phyloP scores from a whole-genome alignment of 64 coral and sea anemone genomes.

The Dendrophyllia cribrosa region DNA sequence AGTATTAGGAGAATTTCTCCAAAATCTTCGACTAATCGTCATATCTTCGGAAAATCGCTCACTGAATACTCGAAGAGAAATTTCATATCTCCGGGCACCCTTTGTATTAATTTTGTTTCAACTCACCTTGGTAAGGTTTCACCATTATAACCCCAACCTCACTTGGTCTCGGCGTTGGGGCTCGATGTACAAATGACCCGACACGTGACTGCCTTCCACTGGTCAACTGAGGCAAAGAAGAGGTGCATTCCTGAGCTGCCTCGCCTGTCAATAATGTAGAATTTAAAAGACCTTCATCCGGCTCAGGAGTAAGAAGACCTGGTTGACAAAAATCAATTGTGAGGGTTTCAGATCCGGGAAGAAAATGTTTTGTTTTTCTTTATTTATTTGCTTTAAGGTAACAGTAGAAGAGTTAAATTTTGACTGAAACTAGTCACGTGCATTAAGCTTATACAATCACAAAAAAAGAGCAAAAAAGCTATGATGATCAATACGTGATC shows the following conservation, averaged over 20 bases:
- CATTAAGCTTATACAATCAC: too few relatives aligned
- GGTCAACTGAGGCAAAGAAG: not conserved
- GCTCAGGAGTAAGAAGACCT: constrained; percentile 18
- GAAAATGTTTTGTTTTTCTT: not conserved
- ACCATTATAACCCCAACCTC: not conserved
- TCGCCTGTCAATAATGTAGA: not conserved
- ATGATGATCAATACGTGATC: too few relatives aligned
- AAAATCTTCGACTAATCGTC: too few relatives aligned
- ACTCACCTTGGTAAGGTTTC: constrained; percentile 12
- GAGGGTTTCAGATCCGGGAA: not conserved
- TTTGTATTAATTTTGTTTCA: not conserved
- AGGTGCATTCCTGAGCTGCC: not conserved
- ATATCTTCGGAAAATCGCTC: too few relatives aligned
- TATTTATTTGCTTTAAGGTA: too few relatives aligned
- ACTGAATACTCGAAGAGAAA: too few relatives aligned
- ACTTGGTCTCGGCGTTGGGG: not conserved
- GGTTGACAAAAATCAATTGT: not conserved
- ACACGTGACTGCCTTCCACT: not conserved
- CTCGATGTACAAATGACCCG: too few relatives aligned
- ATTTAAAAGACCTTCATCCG: not conserved
- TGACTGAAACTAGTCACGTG: too few relatives aligned
- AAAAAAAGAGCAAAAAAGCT: too few relatives aligned
- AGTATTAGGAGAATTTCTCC: too few relatives aligned
- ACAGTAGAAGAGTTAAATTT: too few relatives aligned
- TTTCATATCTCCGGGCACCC: too few relatives aligned